These are phyloP conservation scores for Hirtodrosophila cameraria DNA, from an alignment of 2,888 invertebrate genomes.

Conservation along the genomic window DNA sequence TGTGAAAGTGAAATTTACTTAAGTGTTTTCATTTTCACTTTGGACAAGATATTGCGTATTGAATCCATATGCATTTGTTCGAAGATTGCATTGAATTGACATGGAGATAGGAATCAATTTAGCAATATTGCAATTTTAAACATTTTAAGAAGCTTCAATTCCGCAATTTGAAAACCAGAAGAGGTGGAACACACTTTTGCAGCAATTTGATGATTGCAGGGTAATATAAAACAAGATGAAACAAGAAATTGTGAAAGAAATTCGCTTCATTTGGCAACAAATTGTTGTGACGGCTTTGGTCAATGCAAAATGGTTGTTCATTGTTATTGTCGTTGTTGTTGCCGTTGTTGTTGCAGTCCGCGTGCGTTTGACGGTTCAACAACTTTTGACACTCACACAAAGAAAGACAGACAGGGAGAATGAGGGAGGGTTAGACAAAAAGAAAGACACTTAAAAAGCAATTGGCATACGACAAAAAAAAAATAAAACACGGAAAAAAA, in stretches of 20 bases:
- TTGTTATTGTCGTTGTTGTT: conserved; percentile 27
- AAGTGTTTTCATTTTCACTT: too few relatives aligned
- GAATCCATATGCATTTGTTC: too few relatives aligned
- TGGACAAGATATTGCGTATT: too few relatives aligned
- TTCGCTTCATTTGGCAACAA: conserved; percentile 75
- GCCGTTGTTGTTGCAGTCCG: conserved; percentile 26
- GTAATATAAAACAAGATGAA: not conserved
- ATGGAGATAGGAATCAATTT: too few relatives aligned
- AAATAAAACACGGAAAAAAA: not conserved
- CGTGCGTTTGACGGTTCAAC: conserved; percentile 64
- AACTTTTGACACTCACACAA: conserved; percentile 62
- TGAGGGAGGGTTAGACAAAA: not conserved
- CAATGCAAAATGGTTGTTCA: conserved; percentile 41
- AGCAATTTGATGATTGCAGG: too few relatives aligned
- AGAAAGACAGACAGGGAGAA: conserved; percentile 1
- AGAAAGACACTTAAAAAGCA: conserved; percentile 70
- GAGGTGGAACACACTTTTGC: too few relatives aligned
- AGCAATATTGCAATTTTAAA: too few relatives aligned
- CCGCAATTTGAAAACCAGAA: too few relatives aligned
- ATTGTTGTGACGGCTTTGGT: conserved; percentile 69
- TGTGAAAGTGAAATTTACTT: too few relatives aligned
- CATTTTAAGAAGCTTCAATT: too few relatives aligned
- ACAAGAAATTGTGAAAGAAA: conserved; percentile 44
- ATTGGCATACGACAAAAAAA: conserved; percentile 55
- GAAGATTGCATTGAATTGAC: too few relatives aligned